phyloP scores from a whole-genome alignment of 2,888 invertebrate species.

The Andrena minutula region DNA sequence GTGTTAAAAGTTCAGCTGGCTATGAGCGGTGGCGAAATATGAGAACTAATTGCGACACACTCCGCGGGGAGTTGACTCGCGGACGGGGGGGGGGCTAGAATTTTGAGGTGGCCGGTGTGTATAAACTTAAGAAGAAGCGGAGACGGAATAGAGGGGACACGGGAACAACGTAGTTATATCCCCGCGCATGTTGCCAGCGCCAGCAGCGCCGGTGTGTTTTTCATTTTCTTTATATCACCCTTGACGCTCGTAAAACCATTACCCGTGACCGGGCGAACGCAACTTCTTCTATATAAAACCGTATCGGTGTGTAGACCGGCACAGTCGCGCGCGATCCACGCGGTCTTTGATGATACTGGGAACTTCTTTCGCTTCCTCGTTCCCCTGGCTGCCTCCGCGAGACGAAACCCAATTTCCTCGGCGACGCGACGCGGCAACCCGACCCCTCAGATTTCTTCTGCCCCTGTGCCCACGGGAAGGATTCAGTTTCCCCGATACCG shows the following conservation, averaged over 20 bases:
- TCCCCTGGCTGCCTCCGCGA: constrained; percentile 41
- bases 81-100: constrained; percentile 37
- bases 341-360: constrained; percentile 78
- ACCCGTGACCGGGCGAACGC: constrained; percentile 91
- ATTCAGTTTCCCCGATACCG: constrained; percentile 69
- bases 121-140: constrained; percentile 81
- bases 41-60: constrained; percentile 84
- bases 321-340: constrained; percentile 56
- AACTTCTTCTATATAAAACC: constrained; percentile 79
- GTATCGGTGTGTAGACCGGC: constrained; percentile 74
- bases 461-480: constrained; percentile 71
- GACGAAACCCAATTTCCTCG: constrained; percentile 78
- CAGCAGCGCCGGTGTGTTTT: constrained; percentile 88
- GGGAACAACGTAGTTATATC: constrained; percentile 81
- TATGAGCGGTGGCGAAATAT: constrained; percentile 72
- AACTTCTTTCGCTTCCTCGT: constrained; percentile 63
- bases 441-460: constrained; percentile 65
- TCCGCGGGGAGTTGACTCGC: constrained; percentile 80
- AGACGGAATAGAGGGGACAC: constrained; percentile 75
- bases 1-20: constrained; percentile 52
- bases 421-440: constrained; percentile 59
- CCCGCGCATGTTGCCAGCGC: constrained; percentile 82
- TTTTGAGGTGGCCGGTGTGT: constrained; percentile 61
- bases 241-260: constrained; percentile 94
- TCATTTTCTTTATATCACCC: constrained; percentile 96